Conservation (phyloP, 2,888 invertebrate genomes). For the Ochlodes sylvanus region DNA sequence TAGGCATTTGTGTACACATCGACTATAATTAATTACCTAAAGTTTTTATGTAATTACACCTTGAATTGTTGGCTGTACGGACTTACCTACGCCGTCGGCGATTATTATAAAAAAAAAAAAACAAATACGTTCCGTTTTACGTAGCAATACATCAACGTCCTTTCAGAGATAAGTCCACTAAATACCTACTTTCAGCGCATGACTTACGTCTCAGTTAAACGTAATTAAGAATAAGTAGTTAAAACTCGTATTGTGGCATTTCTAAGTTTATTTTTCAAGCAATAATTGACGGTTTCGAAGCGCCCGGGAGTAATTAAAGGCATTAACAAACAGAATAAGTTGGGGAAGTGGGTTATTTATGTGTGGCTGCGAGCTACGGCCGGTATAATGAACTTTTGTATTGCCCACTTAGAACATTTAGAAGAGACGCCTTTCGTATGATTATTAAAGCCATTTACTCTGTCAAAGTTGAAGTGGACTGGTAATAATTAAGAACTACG, state of each 20-base stretch:
- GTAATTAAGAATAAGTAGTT: constrained; percentile 81
- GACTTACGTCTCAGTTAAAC: constrained; percentile 81
- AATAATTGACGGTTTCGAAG: constrained; percentile 74
- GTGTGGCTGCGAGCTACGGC: constrained; percentile 43
- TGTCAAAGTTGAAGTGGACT: constrained; percentile 21
- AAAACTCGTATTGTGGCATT: constrained; percentile 64
- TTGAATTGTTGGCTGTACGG: constrained; percentile 51
- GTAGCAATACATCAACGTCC: constrained; percentile 76
- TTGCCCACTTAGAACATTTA: constrained; percentile 26
- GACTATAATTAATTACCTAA: constrained; percentile 76
- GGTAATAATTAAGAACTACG: constrained; percentile 14
- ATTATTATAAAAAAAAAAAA: constrained; percentile 56
- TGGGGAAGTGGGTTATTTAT: constrained; percentile 64
- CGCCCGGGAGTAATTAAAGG: constrained; percentile 69
- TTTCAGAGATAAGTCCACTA: constrained; percentile 68
- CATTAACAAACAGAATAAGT: constrained; percentile 72
- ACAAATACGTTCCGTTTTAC: constrained; percentile 62
- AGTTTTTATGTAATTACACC: constrained; percentile 79
- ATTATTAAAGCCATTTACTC: constrained; percentile 11
- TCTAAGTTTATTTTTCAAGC: constrained; percentile 64
- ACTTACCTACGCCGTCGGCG: constrained; percentile 45
- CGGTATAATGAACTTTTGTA: constrained; percentile 51
- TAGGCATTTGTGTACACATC: constrained; percentile 55
- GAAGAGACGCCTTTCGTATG: constrained; percentile 8
- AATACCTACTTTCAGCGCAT: constrained; percentile 75